Conservation (phyloP, 2,888 invertebrate species). For the Pheosia tremula region DNA sequence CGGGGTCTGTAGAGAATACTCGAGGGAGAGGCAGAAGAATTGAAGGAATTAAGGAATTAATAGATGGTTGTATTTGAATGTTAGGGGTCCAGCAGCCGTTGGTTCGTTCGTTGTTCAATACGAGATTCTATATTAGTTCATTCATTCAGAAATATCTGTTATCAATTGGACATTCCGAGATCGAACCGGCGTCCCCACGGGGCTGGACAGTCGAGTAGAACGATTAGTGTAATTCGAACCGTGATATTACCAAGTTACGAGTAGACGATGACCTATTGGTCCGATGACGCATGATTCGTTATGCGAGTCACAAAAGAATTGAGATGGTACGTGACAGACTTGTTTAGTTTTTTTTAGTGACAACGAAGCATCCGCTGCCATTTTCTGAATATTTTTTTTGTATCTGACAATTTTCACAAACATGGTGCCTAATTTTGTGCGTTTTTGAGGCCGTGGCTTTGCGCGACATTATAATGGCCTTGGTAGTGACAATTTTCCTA, state of each 20-base stretch:
- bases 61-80: conserved; percentile 31
- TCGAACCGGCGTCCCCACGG: neutral
- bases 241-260: conserved; percentile 41
- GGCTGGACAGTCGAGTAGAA: conserved; percentile 28
- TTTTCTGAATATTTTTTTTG: conserved; percentile 44
- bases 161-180: conserved; percentile 18
- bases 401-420: conserved; percentile 39
- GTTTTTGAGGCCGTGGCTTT: conserved; percentile 32
- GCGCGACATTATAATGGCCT: conserved; percentile 4
- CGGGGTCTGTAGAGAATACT: conserved; percentile 74
- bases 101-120: neutral
- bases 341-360: conserved; percentile 35
- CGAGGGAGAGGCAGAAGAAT: conserved; percentile 77
- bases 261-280: conserved; percentile 33
- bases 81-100: conserved; percentile 33
- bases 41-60: conserved; percentile 44
- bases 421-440: conserved; percentile 62
- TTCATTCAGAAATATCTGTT: conserved; percentile 5
- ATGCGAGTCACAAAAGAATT: conserved; percentile 36
- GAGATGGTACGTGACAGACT: conserved; percentile 37
- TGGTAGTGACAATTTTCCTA: neutral
- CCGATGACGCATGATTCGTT: conserved; percentile 20
- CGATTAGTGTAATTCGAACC: conserved; percentile 37
- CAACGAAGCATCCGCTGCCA: conserved; percentile 61
- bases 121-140: too few relatives aligned